Evolutionary conservation across 2,797 vertebrate species (phyloP), one percentile per base, ranked within the genome.

Genomic region (Kryptopterus vitreolus): DNA sequence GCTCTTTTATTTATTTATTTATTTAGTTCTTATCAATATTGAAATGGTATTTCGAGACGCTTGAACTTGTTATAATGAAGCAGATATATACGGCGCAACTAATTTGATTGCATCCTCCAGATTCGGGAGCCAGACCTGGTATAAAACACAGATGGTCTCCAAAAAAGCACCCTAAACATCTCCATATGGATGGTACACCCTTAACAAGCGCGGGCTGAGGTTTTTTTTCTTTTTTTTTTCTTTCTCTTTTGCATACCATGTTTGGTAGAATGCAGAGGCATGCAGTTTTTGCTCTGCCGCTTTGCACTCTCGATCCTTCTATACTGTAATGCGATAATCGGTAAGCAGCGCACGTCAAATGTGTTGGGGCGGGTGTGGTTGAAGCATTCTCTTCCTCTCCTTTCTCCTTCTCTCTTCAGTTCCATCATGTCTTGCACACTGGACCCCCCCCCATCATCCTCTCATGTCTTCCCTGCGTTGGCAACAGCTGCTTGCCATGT

Each of bases 401-500:
- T 61, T 82, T 57, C 52, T 35, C 76, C 69, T 62, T 61, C 13
- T 66, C 53, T 29, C 55, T 63, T 70, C 8, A 29, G 73, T 65
- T 33, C 18, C 77, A 22, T 66, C 57, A 71, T 78, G 81, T 58
- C 38, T 81, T 79, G 70, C 6, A 46, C 50, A 77, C 72, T 71
- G 77, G 77, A 76, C 68, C 76, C 81, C 57, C 87, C 85, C 57
- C 87, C 85, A 24, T 88, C 88, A 86, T 90, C 87, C 90, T 93
- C 91, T 91, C 91, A 90, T 90, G 91, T 89, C 91, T 94, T 89
- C 59, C 87, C 87, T 92, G 87, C 89, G 88, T 90, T 94, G 94
- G 95, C 94, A 93, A 94, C 97, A 98, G 96, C 97, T 98, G 97
- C 94, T 95, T 89, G 91, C 96, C 96, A 96, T 96, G 97, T 97